Evolutionary conservation across 2,888 invertebrate species (phyloP).

Genomic region (Apamea epomidion): DNA sequence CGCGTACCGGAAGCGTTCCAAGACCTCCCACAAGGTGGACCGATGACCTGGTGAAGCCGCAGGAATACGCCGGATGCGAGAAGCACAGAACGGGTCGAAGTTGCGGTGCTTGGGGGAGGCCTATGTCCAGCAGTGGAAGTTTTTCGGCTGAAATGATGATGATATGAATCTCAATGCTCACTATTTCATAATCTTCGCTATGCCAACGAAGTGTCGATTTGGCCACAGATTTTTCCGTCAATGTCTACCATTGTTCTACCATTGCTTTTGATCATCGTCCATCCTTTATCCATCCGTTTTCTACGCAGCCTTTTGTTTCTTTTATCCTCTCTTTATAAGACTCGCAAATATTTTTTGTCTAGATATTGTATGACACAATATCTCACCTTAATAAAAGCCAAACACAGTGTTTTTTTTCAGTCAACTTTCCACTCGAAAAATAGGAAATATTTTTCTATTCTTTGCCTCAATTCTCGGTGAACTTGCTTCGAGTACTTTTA

Average conservation of each 20-base stretch:
- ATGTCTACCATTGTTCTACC: neutral
- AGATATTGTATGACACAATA: constrained; percentile 29
- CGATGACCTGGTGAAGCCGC: neutral
- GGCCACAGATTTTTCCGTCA: neutral
- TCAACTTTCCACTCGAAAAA: constrained; percentile 28
- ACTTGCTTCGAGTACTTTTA: constrained; percentile 57
- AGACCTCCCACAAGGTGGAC: too few species aligned
- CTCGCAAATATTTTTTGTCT: neutral
- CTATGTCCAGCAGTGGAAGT: neutral
- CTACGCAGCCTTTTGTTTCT: neutral
- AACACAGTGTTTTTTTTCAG: constrained; percentile 5
- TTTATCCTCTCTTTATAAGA: neutral
- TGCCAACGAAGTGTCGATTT: neutral
- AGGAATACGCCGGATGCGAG: neutral
- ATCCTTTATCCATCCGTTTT: neutral
- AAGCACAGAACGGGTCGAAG: neutral
- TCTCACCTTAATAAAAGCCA: constrained; percentile 35
- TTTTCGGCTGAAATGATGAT: neutral
- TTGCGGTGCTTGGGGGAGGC: fast-evolving
- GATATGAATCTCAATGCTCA: neutral
- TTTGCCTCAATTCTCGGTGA: constrained; percentile 42
- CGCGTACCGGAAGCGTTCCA: too few species aligned
- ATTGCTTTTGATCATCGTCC: neutral
- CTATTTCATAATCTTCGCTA: neutral
- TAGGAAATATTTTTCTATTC: constrained; percentile 59